Evolutionary conservation across 2,797 vertebrate species (phyloP), one percentile per base, ranked within the genome.

Genomic region (Morus bassanus): DNA sequence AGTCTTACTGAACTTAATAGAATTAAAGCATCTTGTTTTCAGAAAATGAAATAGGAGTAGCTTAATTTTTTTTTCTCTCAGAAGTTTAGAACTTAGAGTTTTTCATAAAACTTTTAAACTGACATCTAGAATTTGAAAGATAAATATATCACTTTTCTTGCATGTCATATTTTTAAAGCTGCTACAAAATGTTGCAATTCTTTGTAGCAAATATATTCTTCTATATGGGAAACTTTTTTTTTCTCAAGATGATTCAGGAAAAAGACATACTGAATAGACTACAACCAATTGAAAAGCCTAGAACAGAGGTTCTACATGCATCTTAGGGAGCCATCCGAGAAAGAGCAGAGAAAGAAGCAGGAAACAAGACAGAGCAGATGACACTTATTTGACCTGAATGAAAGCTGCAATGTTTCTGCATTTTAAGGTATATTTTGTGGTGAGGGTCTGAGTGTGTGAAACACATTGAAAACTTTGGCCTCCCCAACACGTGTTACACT

Each of bases 401-500:
- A 46, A 69, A 91, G 4, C 24, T 57, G 3, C 18, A 41, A 21
- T 41, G 5, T 63, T 93, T 88, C n/a, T 72, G 16, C 15, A 37
- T 86, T 74, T 41, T 72, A 77, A 75, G 17, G 7, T 46, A 6
- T 46, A 68, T 68, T 84, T 13, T 75, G 9, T 25, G 8, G 31
- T 25, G 18, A 68, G 6, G 6, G 7, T 60, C n/a, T 33, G 9
- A 64, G 28, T 16, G 13, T 39, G 31, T 67, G n/a, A 51, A 73
- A 65, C 30, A n/a, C 11, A 15, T 7, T 50, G 64, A 63, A 80
- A 75, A 65, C 18, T 81, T 81, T 35, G 19, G n/a, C 23, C 4
- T 84, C 16, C 33, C 11, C 23, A 18, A 7, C 2, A 25, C 0
- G 0, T 33, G 14, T 59, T 64, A 35, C 10, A 22, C 3, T 63